These are phyloP conservation scores for Nasonia vitripennis DNA, from an alignment of 1,140 invertebrate species.

Conservation along the genomic window DNA sequence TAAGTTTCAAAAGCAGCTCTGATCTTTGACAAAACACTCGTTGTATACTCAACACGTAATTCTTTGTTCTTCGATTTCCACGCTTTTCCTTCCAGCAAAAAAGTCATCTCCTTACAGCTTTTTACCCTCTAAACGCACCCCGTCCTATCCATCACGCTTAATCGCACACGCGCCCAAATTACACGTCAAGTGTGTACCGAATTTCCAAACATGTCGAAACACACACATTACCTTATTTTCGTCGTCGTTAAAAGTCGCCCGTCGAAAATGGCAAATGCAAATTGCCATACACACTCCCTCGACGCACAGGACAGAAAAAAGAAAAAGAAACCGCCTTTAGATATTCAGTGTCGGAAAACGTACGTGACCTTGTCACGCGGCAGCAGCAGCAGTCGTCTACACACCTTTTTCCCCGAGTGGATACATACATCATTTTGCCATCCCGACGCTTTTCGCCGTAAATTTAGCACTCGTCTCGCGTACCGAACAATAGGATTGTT, in stretches of 20 bases:
- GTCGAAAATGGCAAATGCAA: conserved; percentile 55
- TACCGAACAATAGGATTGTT: conserved; percentile 24
- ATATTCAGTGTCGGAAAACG: conserved; percentile 65
- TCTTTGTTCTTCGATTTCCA: too few species aligned
- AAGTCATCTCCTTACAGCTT: too few species aligned
- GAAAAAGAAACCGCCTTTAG: conserved; percentile 5
- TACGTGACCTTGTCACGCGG: conserved; percentile 63
- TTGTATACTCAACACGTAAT: too few species aligned
- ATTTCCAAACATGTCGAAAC: too few species aligned
- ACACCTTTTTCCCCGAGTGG: not conserved
- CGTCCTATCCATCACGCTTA: too few species aligned
- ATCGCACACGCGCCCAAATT: too few species aligned
- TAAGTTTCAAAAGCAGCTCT: too few species aligned
- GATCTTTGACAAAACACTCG: too few species aligned
- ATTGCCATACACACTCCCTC: conserved; percentile 51
- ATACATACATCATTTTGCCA: conserved; percentile 14
- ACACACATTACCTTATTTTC: too few species aligned
- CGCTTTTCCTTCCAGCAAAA: too few species aligned
- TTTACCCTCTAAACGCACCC: too few species aligned
- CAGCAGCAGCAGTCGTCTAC: not conserved
- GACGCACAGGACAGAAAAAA: conserved; percentile 27
- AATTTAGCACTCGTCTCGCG: conserved; percentile 3
- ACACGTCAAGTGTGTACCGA: too few species aligned
- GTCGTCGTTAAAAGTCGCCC: conserved; percentile 52
- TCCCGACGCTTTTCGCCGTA: not conserved